phyloP scores from a whole-genome alignment of 2,113 vertebrate species.

The Protobothrops mucrosquamatus region DNA sequence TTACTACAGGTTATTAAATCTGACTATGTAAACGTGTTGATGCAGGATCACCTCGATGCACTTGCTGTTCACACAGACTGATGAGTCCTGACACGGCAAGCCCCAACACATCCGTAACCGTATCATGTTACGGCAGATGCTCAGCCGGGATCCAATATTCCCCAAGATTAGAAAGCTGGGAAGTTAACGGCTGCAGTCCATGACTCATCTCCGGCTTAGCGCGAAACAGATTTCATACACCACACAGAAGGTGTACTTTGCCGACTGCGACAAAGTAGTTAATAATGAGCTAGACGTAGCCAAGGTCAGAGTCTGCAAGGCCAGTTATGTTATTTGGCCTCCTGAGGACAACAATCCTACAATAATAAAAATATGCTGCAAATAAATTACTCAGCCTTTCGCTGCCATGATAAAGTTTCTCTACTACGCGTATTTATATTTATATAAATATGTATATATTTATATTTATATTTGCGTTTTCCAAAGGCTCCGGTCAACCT shows the following conservation, averaged over 20 bases:
- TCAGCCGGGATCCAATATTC: neutral
- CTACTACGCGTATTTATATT: too few relatives aligned
- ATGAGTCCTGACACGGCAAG: neutral
- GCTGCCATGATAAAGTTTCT: neutral
- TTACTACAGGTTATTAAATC: too few relatives aligned
- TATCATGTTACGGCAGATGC: neutral
- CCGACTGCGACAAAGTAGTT: neutral
- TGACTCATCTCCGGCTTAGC: neutral
- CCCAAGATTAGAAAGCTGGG: neutral
- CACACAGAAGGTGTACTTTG: neutral
- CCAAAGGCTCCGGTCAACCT: neutral
- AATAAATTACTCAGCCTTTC: neutral
- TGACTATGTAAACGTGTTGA: neutral
- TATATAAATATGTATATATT: too few relatives aligned
- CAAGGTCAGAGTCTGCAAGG: neutral
- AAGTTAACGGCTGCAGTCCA: neutral
- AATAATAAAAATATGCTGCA: neutral
- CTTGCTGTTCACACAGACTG: neutral
- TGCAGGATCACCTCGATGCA: neutral
- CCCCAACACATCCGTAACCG: neutral
- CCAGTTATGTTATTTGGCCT: neutral
- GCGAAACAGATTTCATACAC: neutral
- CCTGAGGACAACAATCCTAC: neutral
- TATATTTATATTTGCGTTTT: neutral
- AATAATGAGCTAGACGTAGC: neutral